These are phyloP conservation scores for Artemisiospiza belli DNA, from an alignment of 2,113 vertebrate species.

Conservation along the genomic window DNA sequence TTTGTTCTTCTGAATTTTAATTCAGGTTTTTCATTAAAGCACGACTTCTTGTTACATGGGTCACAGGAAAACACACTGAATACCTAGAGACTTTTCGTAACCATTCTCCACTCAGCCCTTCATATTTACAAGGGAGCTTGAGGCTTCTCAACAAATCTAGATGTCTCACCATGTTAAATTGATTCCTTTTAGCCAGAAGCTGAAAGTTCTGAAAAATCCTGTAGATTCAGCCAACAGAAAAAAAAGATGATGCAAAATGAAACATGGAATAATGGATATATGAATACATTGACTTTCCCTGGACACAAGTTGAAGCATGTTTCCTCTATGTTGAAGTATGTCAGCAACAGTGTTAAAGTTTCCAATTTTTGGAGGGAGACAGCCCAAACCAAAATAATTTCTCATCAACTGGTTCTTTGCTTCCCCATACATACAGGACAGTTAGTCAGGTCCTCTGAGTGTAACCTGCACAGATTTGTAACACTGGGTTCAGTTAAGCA, in stretches of 20 bases:
- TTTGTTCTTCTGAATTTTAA: not conserved
- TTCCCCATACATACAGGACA: not conserved
- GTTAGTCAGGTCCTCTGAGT: not conserved
- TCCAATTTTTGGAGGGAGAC: not conserved
- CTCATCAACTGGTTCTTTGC: not conserved
- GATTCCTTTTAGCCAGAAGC: not conserved
- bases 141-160: not conserved
- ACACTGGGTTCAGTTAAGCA: not conserved
- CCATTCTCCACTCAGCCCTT: not conserved
- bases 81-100: not conserved
- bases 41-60: not conserved
- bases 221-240: not conserved
- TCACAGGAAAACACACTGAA: not conserved
- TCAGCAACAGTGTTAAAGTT: not conserved
- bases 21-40: not conserved
- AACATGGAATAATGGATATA: not conserved
- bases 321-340: not conserved
- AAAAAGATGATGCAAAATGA: not conserved
- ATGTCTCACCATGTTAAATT: not conserved
- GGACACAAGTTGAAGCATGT: not conserved
- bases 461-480: not conserved
- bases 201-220: not conserved
- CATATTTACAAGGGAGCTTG: not conserved
- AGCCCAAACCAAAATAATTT: not conserved
- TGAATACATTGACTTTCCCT: not conserved